Evolutionary conservation across 2,888 invertebrate species (phyloP).

Genomic region (Eristalis arbustorum): DNA sequence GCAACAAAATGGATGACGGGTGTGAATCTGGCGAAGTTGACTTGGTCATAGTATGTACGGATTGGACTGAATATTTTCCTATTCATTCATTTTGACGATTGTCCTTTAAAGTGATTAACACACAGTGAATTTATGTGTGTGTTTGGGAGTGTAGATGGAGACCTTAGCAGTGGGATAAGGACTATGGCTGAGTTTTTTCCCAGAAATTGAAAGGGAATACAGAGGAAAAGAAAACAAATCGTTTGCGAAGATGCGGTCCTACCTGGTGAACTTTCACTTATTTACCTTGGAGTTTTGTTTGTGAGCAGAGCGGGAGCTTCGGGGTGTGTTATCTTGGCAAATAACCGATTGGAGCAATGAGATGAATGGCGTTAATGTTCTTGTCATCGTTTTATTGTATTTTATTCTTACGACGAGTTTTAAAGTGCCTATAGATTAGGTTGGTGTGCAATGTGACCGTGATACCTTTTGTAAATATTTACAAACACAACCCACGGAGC

Average conservation of each 20-base stretch:
- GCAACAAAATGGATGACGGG: slow-evolving; percentile 30
- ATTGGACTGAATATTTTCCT: slow-evolving; percentile 11
- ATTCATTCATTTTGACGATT: slow-evolving; percentile 15
- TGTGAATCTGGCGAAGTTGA: slow-evolving; percentile 10
- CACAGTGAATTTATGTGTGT: not conserved
- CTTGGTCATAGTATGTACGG: slow-evolving; percentile 18
- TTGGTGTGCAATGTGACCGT: not conserved
- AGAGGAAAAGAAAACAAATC: not conserved
- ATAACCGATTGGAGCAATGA: slow-evolving; percentile 32
- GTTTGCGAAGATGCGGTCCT: not conserved
- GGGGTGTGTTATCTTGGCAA: slow-evolving; percentile 26
- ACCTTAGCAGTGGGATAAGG: not conserved
- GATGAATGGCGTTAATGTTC: slow-evolving; percentile 29
- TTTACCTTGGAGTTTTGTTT: slow-evolving; percentile 17
- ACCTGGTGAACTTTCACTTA: not conserved
- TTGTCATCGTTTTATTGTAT: slow-evolving; percentile 19
- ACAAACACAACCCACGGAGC: not conserved
- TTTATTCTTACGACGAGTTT: slow-evolving; percentile 3
- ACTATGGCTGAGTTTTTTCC: not conserved
- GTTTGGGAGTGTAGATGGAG: not conserved
- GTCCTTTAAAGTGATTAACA: slow-evolving; percentile 42
- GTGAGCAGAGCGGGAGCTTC: not conserved
- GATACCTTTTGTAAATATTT: not conserved
- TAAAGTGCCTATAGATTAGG: not conserved
- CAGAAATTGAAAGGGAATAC: not conserved